Conservation (phyloP, 1,140 invertebrate genomes). For the Drosophila arizonae region DNA sequence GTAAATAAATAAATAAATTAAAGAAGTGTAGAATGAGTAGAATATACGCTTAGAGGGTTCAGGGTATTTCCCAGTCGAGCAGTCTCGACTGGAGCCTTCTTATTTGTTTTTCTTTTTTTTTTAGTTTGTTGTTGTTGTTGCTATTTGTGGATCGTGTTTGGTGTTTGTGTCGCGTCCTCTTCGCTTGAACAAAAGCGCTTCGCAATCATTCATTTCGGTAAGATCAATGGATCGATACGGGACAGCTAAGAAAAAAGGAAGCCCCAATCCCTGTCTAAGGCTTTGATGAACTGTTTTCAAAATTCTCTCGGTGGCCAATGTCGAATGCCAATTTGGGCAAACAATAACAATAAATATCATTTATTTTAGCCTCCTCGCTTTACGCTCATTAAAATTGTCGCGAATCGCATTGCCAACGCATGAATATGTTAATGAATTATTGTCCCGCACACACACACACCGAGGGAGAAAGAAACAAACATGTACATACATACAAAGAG, state of each 20-base stretch:
- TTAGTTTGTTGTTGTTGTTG: too few relatives aligned
- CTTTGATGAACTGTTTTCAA: slow-evolving; percentile 73
- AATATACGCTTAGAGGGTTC: too few relatives aligned
- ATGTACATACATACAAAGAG: neutral
- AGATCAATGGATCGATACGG: slow-evolving; percentile 76
- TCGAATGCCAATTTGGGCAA: slow-evolving; percentile 24
- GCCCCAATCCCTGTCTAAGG: slow-evolving; percentile 26
- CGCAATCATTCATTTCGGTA: slow-evolving; percentile 78
- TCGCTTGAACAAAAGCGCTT: slow-evolving; percentile 45
- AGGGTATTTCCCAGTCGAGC: too few relatives aligned
- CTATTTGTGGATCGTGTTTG: too few relatives aligned
- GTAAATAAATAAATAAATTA: too few relatives aligned
- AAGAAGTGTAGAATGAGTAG: too few relatives aligned
- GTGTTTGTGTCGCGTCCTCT: neutral
- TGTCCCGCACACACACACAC: slow-evolving; percentile 14
- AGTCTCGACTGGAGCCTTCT: slow-evolving; percentile 42
- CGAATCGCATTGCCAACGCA: slow-evolving; percentile 59
- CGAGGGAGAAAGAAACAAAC: too few relatives aligned
- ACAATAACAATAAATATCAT: slow-evolving; percentile 58
- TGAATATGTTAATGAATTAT: slow-evolving; percentile 76
- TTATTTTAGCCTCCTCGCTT: slow-evolving; percentile 47
- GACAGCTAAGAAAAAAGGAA: slow-evolving; percentile 55
- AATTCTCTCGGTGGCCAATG: slow-evolving; percentile 37
- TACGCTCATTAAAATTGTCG: slow-evolving; percentile 72
- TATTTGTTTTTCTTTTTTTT: neutral